phyloP scores from a whole-genome alignment of 2,113 vertebrate species.

The Glaucomys volans region DNA sequence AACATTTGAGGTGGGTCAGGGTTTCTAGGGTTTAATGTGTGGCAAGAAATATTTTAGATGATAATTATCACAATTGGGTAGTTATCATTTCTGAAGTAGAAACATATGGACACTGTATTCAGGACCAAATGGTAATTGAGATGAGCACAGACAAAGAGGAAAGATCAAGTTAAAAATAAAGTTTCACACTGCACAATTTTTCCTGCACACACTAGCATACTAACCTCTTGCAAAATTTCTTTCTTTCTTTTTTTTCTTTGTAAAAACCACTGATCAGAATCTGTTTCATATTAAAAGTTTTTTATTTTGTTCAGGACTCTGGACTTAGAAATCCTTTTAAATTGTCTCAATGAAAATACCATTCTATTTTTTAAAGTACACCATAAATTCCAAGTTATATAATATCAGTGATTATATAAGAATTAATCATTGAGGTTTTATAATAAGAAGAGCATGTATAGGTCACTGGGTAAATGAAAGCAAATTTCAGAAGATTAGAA shows the following conservation, averaged over 20 bases:
- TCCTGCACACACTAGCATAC: not conserved
- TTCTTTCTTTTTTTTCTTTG: not conserved
- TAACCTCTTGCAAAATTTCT: not conserved
- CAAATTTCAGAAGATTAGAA: not conserved
- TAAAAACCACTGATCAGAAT: not conserved
- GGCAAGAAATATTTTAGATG: not conserved
- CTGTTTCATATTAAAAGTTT: not conserved
- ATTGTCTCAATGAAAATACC: not conserved
- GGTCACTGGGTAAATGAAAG: not conserved
- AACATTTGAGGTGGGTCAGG: not conserved
- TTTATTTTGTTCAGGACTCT: not conserved
- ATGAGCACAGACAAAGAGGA: constrained; percentile 1
- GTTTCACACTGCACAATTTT: not conserved
- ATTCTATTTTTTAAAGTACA: not conserved
- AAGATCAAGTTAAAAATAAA: constrained; percentile 61
- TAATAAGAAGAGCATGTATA: not conserved
- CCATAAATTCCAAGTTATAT: not conserved
- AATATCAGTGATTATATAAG: not conserved
- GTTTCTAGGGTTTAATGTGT: not conserved
- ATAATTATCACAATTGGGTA: constrained; percentile 15
- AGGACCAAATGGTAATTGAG: constrained; percentile 13
- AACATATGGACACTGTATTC: not conserved
- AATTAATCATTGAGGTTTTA: not conserved
- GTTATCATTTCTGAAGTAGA: not conserved
- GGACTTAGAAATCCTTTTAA: not conserved